Conservation (phyloP, 2,113 vertebrate genomes). For the Ariopsis seemanni region DNA sequence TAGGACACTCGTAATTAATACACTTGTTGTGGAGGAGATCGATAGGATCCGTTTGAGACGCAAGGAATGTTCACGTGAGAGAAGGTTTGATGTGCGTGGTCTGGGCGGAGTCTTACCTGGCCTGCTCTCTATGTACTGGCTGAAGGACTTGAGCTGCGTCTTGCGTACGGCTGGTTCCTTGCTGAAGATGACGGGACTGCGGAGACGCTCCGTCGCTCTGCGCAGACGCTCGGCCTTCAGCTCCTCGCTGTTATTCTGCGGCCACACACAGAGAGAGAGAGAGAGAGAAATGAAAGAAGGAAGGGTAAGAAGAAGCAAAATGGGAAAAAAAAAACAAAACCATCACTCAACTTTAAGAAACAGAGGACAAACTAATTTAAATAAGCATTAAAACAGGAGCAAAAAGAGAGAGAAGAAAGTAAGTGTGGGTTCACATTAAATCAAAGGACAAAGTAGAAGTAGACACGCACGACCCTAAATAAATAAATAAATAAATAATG, state of each 20-base stretch:
- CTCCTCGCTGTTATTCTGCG: constrained; percentile 86
- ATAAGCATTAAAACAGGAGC: constrained; percentile 31
- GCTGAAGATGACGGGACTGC: constrained; percentile 90
- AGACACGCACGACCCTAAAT: constrained; percentile 20
- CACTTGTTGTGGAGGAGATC: not conserved
- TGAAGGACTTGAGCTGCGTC: constrained; percentile 98
- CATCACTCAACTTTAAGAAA: constrained; percentile 35
- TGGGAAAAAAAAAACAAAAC: not conserved
- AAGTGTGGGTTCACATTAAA: constrained; percentile 41
- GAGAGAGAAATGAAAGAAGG: constrained; percentile 10
- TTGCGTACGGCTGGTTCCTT: constrained; percentile 93
- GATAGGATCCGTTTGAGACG: not conserved
- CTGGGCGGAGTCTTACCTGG: constrained; percentile 81
- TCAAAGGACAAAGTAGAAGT: constrained; percentile 54
- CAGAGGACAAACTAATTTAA: constrained; percentile 41
- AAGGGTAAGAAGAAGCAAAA: not conserved
- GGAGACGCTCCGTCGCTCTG: constrained; percentile 86
- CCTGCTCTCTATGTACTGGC: constrained; percentile 93
- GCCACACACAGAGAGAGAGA: constrained; percentile 10
- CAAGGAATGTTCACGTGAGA: not conserved
- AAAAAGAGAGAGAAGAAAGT: constrained; percentile 14
- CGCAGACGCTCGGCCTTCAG: constrained; percentile 84
- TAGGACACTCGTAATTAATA: not conserved
- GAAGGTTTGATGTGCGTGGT: not conserved
- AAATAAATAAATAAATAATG: constrained; percentile 14